Evolutionary conservation across 2,113 vertebrate species (phyloP), one percentile per base, ranked within the genome.

Genomic region (Tenrec ecaudatus): DNA sequence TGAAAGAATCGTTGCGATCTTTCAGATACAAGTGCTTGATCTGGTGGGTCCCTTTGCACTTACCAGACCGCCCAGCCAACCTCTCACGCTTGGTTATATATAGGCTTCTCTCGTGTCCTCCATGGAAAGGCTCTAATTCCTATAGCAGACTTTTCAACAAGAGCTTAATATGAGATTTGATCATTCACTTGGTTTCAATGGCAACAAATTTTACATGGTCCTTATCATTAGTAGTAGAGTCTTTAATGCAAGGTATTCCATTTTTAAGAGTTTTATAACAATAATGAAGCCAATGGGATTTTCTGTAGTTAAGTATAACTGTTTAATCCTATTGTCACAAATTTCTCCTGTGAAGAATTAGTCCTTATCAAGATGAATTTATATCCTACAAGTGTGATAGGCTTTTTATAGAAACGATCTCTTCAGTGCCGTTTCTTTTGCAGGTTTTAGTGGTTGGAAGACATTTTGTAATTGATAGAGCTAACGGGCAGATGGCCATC

Each of bases 1-100:
- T 53, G 36, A 89, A 90, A 58, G 77, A 53, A 53, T 83, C 58
- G 92, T 80, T 86, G 40, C 91, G n/a, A 9, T 64, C 85, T 83
- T 36, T 23, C 57, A 33, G 1, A 62, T 47, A 40, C 2, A 88
- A 81, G 16, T 14, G 36, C 4, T 43, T 91, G 20, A 78, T 31
- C n/a, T 80, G 80, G 40, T 19, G 36, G 57, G 3, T 82, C 14
- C 58, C 81, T 89, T 84, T 69, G 27, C 4, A 53, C 53, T 79
- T 89, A 43, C 85, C 27, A 66, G 33, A 29, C n/a, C 36, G 75
- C 77, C 81, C 5, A 79, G 47, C 14, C 43, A 79, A 4, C 16
- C 1, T 62, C 36, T 94, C 19, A 47, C 31, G n/a, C 81, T 90
- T 38, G 68, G 20, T 57, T 85, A 53, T 14, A 68, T 85, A 53